Conservation (phyloP, 1,140 invertebrate genomes). For the Drosophila kanapiae region DNA sequence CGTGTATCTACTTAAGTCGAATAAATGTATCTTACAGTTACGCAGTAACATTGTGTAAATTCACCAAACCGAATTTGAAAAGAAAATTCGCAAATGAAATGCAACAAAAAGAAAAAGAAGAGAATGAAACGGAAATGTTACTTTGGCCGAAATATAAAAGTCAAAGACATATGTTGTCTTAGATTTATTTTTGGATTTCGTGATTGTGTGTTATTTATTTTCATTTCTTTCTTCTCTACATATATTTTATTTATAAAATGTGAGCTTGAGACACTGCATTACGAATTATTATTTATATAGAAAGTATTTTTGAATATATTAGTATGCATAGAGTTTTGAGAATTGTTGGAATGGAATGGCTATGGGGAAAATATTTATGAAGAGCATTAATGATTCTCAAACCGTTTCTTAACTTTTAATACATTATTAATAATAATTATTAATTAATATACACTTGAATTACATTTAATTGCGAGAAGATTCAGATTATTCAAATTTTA, state of each 20-base stretch:
- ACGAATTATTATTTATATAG: conserved; percentile 39
- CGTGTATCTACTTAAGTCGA: conserved; percentile 38
- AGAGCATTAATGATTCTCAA: background rate
- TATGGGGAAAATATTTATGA: background rate
- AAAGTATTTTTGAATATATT: conserved; percentile 7
- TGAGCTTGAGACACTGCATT: conserved; percentile 24
- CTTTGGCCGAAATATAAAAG: conserved; percentile 50
- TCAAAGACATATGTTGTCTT: conserved; percentile 42
- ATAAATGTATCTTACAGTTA: conserved; percentile 21
- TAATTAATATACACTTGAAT: too few relatives aligned
- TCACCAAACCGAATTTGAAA: conserved; percentile 1
- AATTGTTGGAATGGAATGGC: conserved; percentile 18
- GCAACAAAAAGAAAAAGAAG: background rate
- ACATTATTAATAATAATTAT: too few relatives aligned
- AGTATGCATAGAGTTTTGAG: background rate
- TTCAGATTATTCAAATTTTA: background rate
- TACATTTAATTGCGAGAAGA: background rate
- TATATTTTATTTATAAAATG: conserved; percentile 60
- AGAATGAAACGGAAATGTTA: conserved; percentile 66
- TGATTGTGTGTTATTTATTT: conserved; percentile 40
- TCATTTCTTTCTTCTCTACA: conserved; percentile 29
- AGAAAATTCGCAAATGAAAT: conserved; percentile 15
- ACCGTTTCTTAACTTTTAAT: background rate
- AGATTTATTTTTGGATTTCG: conserved; percentile 55
- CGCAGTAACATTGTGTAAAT: conserved; percentile 25